Evolutionary conservation across 2,113 vertebrate genomes (phyloP), one percentile per base, ranked within the genome.

Genomic region (Oplegnathus fasciatus): DNA sequence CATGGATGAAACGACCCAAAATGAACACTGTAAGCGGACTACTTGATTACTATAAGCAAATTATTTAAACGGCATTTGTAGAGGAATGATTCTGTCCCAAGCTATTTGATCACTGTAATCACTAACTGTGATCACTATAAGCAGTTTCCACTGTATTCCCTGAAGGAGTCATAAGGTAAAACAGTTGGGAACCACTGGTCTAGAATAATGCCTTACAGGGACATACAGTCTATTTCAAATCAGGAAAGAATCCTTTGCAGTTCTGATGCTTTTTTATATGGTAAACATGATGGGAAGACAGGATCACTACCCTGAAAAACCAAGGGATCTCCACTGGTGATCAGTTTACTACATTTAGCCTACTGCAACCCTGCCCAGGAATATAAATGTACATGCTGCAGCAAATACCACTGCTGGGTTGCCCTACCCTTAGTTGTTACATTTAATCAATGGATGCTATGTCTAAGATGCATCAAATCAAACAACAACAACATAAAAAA

Each of bases 301-400:
- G 22, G 9, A 42, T 44, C 48, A 20, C 11, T 22, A 60, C 34
- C 14, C 28, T 5, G 37, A 30, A 37, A 37, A 24, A 61, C 3
- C 28, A 28, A 48, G 11, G 2, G 5, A 22, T 32, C 14, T 13
- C 28, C 30, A 26, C n/a, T 8, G 34, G 42, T n/a, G 42, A 50
- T 20, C 28, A 37, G 9, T 48, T 28, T 30, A 3, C 42, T 72
- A 34, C 15, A 24, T 75, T 50, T 6, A 37, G 3, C 34, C 34
- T 14, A 54, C 58, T 50, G 42, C 24, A 14, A 54, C 40, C 10
- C 57, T 80, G 40, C 61, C 2, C 32, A 30, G 17, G 14, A 55
- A 55, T 34, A 34, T 13, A 71, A 64, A 84, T 28, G 40, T 5
- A 34, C n/a, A n/a, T 37, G 14, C 40, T 84, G 68, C 69, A 79